Evolutionary conservation across 1,140 invertebrate species (phyloP), one percentile per base, ranked within the genome.

Genomic region (Chironomus striatipennis): DNA sequence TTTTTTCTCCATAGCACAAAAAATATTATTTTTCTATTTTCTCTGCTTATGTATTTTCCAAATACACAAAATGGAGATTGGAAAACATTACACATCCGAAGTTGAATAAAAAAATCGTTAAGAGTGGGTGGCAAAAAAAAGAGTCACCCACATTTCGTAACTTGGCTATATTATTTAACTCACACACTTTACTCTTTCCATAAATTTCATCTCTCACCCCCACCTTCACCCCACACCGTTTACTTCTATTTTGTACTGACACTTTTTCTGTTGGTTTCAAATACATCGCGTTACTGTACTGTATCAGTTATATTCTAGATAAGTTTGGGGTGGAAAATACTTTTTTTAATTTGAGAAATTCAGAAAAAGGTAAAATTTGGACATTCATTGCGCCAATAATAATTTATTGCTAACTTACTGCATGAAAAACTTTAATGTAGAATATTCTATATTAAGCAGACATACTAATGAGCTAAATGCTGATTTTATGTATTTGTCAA

Each of bases 41-140:
- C 5, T 34, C 5, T 5, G 9, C 47, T 57, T 57, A 57, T 57
- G 47, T 57, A 57, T 57, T 57, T 57, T 57, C 47, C 47, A 57
- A 57, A 57, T 57, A 57, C n/a, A 57, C 47, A 57, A 57, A 57
- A 57, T 57, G 47, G 47, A 57, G 47, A 57, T 57, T 57, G 47
- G 47, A 57, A 57, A 57, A 57, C 47, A 57, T 57, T 57, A 57
- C 47, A 57, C 47, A 57, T 57, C 47, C 47, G 47, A 57, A 57
- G 47, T 57, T 57, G 47, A 57, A 34, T 34, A 34, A 57, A 57
- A 57, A 57, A 57, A 57, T 57, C 47, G 47, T 57, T 57, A 57
- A 57, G 47, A 57, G 47, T 57, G 47, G 47, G 47, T n/a, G 12
- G 47, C 2, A 12, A 47, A n/a, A 34, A 34, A 34, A 5, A 34